Evolutionary conservation across 1,140 invertebrate species (phyloP).

Genomic region (Apis cerana): DNA sequence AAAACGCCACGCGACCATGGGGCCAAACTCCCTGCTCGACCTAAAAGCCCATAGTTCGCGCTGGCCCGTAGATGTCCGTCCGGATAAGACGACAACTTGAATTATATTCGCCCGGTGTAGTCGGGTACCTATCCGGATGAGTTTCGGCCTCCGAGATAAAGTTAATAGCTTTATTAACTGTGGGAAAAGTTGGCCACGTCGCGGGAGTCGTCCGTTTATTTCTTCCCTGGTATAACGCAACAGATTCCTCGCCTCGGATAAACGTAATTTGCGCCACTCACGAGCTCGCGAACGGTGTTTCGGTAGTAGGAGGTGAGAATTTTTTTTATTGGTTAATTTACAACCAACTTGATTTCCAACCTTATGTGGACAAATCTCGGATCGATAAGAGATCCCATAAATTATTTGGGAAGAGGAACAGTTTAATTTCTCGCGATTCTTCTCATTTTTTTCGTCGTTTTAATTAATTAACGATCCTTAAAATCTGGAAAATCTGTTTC

Average conservation of each 20-base stretch:
- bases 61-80: constrained; percentile 73
- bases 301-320: background rate
- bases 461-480: too few species aligned
- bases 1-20: constrained; percentile 78
- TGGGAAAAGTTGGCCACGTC: constrained; percentile 70
- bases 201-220: constrained; percentile 20
- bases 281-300: background rate
- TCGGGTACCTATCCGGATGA: constrained; percentile 69
- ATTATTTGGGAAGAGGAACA: too few species aligned
- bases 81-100: constrained; percentile 74
- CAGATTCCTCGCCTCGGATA: background rate
- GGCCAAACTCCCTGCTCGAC: constrained; percentile 70
- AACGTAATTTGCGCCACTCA: background rate
- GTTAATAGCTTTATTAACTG: constrained; percentile 80
- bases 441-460: too few species aligned
- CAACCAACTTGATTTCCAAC: too few species aligned
- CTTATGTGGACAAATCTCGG: too few species aligned
- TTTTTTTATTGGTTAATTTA: too few species aligned
- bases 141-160: constrained; percentile 72
- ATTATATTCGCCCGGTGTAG: constrained; percentile 73
- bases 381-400: too few species aligned
- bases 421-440: too few species aligned
- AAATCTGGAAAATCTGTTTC: too few species aligned
- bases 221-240: rapidly evolving
- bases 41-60: constrained; percentile 76